A percentile compares a stretch with the other conserved stretches of the same genome.
phyloP scores from a whole-genome alignment of 2,888 invertebrate genomes.

The Drosophila cracens region DNA sequence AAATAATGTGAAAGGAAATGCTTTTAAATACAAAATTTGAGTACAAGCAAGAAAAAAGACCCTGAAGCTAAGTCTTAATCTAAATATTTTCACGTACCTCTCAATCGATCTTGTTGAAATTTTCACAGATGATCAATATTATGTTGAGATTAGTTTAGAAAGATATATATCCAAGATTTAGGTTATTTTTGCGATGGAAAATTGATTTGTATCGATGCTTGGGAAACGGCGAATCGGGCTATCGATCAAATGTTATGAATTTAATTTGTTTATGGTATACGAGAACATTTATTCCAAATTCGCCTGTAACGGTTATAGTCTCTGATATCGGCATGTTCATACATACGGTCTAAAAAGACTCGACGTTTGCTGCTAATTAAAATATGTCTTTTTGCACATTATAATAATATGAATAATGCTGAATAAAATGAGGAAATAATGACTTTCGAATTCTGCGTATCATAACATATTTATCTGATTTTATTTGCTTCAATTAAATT shows the following conservation, averaged over 20 bases:
- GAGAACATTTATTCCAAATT: neutral
- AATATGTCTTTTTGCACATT: neutral
- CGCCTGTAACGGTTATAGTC: neutral
- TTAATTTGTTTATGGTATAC: neutral
- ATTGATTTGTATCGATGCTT: neutral
- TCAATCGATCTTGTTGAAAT: neutral
- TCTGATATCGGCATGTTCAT: neutral
- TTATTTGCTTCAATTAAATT: neutral
- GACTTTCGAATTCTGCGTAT: neutral
- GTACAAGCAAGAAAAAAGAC: neutral
- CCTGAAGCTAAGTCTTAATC: too few relatives aligned
- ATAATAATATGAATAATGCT: neutral
- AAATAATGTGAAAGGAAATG: neutral
- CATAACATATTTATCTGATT: neutral
- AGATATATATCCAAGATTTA: neutral
- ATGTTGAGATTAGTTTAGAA: neutral
- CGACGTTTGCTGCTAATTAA: neutral
- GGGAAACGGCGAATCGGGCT: neutral
- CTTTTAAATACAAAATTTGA: neutral
- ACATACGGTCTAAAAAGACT: neutral
- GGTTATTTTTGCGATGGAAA: fast-evolving
- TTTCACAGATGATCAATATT: neutral
- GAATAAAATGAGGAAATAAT: neutral
- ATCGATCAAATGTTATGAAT: neutral
- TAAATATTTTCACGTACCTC: too few relatives aligned